Conservation (phyloP, 2,888 invertebrate genomes). For the Sarcophaga subvicina region DNA sequence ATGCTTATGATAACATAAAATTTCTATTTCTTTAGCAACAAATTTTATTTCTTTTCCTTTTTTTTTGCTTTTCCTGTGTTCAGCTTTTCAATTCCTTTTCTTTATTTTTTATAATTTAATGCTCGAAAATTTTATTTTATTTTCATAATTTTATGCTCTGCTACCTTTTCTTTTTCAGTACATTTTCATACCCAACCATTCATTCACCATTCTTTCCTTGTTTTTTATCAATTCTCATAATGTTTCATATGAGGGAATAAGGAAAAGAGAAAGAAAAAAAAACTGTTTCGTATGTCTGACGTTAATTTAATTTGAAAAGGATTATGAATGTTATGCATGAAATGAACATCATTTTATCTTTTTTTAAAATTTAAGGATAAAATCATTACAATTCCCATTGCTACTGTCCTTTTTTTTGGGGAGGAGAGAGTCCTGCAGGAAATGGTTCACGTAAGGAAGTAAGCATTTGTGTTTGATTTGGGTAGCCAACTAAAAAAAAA, state of each 20-base stretch:
- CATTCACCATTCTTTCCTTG: not conserved
- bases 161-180: slow-evolving; percentile 9
- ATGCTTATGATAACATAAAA: not conserved
- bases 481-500: too few species aligned
- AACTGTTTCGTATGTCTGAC: not conserved
- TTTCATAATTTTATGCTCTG: slow-evolving; percentile 44
- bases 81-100: not conserved
- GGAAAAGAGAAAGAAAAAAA: not conserved
- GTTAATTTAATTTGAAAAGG: too few species aligned
- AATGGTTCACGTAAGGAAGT: too few species aligned
- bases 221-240: not conserved
- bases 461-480: too few species aligned
- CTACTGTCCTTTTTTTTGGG: too few species aligned
- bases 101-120: not conserved
- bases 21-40: not conserved
- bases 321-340: too few species aligned
- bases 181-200: not conserved
- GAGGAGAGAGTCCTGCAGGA: too few species aligned
- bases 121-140: slow-evolving; percentile 18
- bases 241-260: too few species aligned
- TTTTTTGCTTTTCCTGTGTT: not conserved
- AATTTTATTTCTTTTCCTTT: not conserved
- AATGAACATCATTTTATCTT: too few species aligned
- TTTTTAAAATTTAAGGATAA: too few species aligned
- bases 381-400: too few species aligned